Conservation (phyloP, 2,797 vertebrate genomes). For the Chiloscyllium punctatum region DNA sequence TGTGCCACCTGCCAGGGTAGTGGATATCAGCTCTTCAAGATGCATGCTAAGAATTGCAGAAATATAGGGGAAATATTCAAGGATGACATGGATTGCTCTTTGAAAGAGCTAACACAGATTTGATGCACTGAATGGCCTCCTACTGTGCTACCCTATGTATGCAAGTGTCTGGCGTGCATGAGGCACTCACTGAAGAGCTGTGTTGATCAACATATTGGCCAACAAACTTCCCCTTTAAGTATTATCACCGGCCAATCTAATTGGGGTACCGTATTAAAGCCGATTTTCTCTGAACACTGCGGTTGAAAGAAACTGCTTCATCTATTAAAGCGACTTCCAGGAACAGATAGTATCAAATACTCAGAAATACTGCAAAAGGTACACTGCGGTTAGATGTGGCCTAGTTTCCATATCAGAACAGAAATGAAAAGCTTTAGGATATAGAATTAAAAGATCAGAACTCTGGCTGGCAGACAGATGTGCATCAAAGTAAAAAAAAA, state of each 20-base stretch:
- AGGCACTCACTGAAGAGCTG: too few relatives aligned
- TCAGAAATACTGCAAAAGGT: constrained; percentile 18
- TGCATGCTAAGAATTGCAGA: not conserved
- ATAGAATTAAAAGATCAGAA: not conserved
- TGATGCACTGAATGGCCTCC: too few relatives aligned
- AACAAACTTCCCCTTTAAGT: not conserved
- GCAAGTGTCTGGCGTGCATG: not conserved
- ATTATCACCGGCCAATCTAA: not conserved
- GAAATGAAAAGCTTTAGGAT: not conserved
- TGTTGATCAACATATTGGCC: not conserved
- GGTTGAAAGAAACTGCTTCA: constrained; percentile 20
- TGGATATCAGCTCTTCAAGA: not conserved
- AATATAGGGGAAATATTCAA: not conserved
- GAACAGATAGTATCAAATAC: constrained; percentile 34
- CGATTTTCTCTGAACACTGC: not conserved
- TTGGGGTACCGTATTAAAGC: not conserved
- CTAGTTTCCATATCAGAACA: constrained; percentile 26
- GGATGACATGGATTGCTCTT: not conserved
- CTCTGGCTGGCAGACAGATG: not conserved
- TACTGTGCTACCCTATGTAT: not conserved
- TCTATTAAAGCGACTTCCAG: constrained; percentile 26
- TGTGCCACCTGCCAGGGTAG: not conserved
- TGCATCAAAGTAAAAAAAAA: not conserved
- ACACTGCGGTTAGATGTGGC: constrained; percentile 12
- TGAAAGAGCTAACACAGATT: not conserved